A percentile compares a stretch with the other conserved stretches of the same genome.
Conservation (phyloP, 2,113 vertebrate genomes). For the Syrmaticus mikado region DNA sequence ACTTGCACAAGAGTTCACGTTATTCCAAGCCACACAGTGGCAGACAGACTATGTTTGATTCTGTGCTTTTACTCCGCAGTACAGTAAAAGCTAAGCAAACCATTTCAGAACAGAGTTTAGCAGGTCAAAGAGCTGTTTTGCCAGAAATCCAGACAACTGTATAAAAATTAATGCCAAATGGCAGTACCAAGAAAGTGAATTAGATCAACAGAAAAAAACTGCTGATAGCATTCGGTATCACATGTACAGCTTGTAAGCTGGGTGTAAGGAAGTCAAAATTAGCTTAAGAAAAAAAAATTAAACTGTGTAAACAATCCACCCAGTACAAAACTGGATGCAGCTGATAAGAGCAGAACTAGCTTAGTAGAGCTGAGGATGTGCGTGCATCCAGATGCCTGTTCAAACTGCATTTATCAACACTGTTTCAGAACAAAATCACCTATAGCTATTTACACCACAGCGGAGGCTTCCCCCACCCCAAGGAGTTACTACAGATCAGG, state of each 20-base stretch:
- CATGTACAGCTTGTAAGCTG: slow-evolving; percentile 38
- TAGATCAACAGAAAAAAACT: slow-evolving; percentile 50
- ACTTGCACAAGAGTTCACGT: slow-evolving; percentile 64
- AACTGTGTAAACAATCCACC: slow-evolving; percentile 60
- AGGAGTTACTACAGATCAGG: not conserved
- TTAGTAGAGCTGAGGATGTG: slow-evolving; percentile 53
- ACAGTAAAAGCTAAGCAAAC: slow-evolving; percentile 65
- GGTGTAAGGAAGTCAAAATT: slow-evolving; percentile 12
- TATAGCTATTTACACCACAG: slow-evolving; percentile 45
- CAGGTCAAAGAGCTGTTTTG: slow-evolving; percentile 28
- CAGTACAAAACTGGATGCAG: slow-evolving; percentile 33
- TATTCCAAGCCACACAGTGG: slow-evolving; percentile 63
- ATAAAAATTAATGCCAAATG: slow-evolving; percentile 60
- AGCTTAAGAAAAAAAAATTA: not conserved
- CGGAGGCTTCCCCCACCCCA: not conserved
- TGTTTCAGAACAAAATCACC: not conserved
- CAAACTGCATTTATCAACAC: slow-evolving; percentile 38
- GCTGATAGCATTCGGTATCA: slow-evolving; percentile 51
- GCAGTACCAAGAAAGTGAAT: slow-evolving; percentile 58
- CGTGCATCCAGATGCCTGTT: slow-evolving; percentile 21
- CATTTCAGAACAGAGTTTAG: slow-evolving; percentile 43
- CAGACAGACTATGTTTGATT: slow-evolving; percentile 59
- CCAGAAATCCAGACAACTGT: slow-evolving; percentile 26
- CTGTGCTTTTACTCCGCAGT: slow-evolving; percentile 56
- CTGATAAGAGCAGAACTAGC: slow-evolving; percentile 44